These are phyloP conservation scores for Psammodynastes pulverulentus DNA, from an alignment of 2,113 vertebrate genomes.

Conservation along the genomic window DNA sequence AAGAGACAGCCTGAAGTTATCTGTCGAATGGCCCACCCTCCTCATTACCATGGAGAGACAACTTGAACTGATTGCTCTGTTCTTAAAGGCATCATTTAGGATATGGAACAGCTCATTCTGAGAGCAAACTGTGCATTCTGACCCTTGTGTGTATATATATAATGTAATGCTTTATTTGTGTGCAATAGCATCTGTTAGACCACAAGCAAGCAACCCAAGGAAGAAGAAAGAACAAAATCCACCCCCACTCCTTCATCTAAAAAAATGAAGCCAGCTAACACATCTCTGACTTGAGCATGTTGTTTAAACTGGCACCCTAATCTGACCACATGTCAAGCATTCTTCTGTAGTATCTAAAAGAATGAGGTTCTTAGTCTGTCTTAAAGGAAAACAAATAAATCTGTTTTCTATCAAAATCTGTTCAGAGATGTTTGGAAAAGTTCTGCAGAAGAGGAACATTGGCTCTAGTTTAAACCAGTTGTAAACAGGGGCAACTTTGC, in stretches of 20 bases:
- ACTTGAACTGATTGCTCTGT: not conserved
- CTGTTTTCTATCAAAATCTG: constrained; percentile 41
- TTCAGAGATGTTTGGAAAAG: constrained; percentile 26
- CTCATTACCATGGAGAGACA: not conserved
- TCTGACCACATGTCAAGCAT: constrained; percentile 42
- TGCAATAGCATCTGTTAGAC: not conserved
- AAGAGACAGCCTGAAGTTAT: not conserved
- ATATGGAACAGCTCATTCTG: not conserved
- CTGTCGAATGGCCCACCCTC: not conserved
- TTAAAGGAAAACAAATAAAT: constrained; percentile 53
- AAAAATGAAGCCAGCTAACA: constrained; percentile 18
- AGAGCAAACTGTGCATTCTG: not conserved
- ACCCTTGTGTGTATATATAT: not conserved
- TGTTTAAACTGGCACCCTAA: constrained; percentile 44
- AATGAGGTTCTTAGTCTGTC: constrained; percentile 45
- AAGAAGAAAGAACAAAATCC: constrained; percentile 10
- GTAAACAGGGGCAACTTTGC: not conserved
- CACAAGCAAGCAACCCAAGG: not conserved
- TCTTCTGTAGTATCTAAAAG: constrained; percentile 31
- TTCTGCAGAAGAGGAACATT: not conserved
- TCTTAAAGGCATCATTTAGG: not conserved
- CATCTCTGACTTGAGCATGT: not conserved
- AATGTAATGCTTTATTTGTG: not conserved
- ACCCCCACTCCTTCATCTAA: constrained; percentile 14
- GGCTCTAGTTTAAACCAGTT: not conserved